Percentiles rank a stretch among this genome's conserved stretches.
phyloP scores from a whole-genome alignment of 2,113 vertebrate genomes.

The Myiopsitta monachus region DNA sequence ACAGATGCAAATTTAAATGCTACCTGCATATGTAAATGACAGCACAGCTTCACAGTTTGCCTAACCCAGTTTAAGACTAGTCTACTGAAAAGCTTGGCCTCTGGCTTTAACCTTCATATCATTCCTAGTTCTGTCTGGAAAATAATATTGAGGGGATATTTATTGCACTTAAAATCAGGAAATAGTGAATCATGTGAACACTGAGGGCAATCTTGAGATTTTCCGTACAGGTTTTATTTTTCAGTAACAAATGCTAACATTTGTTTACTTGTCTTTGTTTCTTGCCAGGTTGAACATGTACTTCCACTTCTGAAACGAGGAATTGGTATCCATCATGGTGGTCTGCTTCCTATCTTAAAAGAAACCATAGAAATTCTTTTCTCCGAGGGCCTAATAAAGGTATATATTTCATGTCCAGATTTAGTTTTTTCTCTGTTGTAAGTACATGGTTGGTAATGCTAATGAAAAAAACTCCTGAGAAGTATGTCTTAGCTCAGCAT shows the following conservation, averaged over 20 bases:
- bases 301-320: conserved; percentile 94
- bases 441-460: neutral
- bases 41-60: neutral
- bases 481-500: neutral
- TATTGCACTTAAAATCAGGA: neutral
- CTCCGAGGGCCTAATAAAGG: conserved; percentile 96
- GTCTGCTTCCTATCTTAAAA: conserved; percentile 96
- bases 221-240: neutral
- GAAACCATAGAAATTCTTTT: conserved; percentile 99
- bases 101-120: neutral
- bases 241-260: neutral
- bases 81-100: neutral
- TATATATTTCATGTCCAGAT: conserved; percentile 40
- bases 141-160: neutral
- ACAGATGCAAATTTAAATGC: neutral
- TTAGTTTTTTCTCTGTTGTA: neutral
- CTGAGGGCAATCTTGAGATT: neutral
- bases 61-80: neutral
- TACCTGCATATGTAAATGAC: neutral
- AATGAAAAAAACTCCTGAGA: neutral
- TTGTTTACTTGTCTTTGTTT: neutral
- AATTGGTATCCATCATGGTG: conserved; percentile 96
- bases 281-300: conserved; percentile 81
- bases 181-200: neutral
- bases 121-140: neutral